phyloP scores from a whole-genome alignment of 2,113 vertebrate species.

The Tringa solitaria region DNA sequence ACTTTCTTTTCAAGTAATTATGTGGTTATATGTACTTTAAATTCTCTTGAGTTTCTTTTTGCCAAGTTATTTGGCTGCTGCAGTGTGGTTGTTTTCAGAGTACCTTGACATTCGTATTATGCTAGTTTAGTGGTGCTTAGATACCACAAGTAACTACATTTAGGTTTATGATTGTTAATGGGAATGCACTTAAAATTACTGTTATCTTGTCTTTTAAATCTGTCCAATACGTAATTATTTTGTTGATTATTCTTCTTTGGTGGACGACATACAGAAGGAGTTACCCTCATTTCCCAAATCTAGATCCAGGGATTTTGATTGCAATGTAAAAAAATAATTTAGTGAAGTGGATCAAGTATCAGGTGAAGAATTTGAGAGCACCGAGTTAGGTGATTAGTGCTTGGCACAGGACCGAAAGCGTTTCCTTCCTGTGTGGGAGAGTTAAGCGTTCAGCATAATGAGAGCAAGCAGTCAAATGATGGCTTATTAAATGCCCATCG shows the following conservation, averaged over 20 bases:
- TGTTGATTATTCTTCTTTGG: neutral
- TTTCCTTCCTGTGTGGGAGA: neutral
- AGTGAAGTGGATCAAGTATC: neutral
- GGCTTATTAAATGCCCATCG: neutral
- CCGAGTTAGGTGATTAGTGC: neutral
- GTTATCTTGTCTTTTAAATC: neutral
- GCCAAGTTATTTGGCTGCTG: neutral
- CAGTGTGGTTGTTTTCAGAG: neutral
- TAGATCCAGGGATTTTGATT: neutral
- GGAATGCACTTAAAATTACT: neutral
- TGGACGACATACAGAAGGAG: neutral
- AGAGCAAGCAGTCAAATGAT: neutral
- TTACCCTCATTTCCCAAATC: neutral
- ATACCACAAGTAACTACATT: neutral
- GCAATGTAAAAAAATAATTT: neutral
- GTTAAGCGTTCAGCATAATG: neutral
- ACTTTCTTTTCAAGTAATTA: neutral
- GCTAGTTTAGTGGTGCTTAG: neutral
- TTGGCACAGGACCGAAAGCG: neutral
- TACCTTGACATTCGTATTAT: neutral
- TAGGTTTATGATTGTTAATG: neutral
- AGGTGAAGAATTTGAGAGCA: neutral
- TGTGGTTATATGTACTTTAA: neutral
- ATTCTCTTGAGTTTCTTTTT: neutral
- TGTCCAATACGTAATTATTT: neutral